These are phyloP conservation scores for Capitulum mitella DNA, from an alignment of 2,888 invertebrate genomes.

Conservation along the genomic window DNA sequence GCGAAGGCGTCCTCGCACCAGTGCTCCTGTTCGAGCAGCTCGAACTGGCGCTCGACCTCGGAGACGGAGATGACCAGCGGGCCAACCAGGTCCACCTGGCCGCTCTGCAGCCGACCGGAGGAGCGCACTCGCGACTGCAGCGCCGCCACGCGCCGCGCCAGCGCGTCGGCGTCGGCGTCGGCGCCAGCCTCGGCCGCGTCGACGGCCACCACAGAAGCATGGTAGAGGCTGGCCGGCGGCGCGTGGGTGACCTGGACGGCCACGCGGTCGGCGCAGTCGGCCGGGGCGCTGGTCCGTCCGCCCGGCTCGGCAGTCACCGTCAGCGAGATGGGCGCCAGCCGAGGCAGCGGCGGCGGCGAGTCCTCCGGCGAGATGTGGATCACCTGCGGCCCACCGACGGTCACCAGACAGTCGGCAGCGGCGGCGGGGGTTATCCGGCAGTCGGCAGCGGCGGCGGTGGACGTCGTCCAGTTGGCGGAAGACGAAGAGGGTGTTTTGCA, in stretches of 20 bases:
- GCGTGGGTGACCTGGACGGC: neutral
- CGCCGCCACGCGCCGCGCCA: neutral
- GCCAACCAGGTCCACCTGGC: neutral
- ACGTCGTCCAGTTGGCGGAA: neutral
- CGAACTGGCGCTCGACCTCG: neutral
- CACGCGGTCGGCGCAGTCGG: neutral
- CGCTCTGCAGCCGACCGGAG: neutral
- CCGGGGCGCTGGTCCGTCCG: neutral
- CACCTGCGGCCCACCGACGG: neutral
- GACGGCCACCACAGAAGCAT: neutral
- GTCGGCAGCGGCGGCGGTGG: neutral
- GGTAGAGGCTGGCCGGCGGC: neutral
- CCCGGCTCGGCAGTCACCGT: neutral
- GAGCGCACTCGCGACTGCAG: neutral
- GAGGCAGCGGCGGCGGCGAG: neutral
- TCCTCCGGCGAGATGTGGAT: neutral
- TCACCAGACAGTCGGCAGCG: neutral
- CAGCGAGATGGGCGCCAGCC: neutral
- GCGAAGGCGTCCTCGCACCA: neutral
- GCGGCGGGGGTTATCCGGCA: neutral
- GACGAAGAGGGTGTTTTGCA: neutral
- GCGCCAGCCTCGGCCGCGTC: neutral
- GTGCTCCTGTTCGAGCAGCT: neutral
- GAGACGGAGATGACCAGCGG: slow-evolving; percentile 1
- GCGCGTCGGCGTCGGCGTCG: neutral